These are phyloP conservation scores for Gymnopithys bicolor DNA, from an alignment of 2,797 vertebrate species.

Conservation along the genomic window DNA sequence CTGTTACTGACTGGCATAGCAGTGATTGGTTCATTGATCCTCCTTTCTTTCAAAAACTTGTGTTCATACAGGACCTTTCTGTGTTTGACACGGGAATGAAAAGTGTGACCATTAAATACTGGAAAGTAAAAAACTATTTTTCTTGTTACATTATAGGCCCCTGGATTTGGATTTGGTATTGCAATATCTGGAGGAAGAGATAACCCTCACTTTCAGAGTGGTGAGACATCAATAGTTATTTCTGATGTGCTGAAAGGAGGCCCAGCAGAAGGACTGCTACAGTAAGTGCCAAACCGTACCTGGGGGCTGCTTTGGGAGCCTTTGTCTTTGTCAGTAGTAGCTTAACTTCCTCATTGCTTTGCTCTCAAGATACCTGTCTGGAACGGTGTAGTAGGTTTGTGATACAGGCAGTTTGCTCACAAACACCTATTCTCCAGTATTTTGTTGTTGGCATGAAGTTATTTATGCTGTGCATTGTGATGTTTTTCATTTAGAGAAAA, in stretches of 20 bases:
- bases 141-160: slow-evolving; percentile 82
- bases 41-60: neutral
- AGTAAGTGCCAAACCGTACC: slow-evolving; percentile 81
- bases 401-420: neutral
- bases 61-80: neutral
- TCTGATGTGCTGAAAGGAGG: slow-evolving; percentile 98
- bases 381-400: neutral
- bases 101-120: neutral
- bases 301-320: neutral
- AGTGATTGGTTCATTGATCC: neutral
- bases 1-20: neutral
- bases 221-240: slow-evolving; percentile 98
- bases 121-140: neutral
- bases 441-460: neutral
- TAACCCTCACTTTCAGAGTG: slow-evolving; percentile 99
- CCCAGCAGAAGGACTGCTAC: slow-evolving; percentile 94
- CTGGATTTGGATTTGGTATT: slow-evolving; percentile 98
- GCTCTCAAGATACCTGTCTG: neutral
- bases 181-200: slow-evolving; percentile 99
- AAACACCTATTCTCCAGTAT: rapidly evolving
- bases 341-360: neutral
- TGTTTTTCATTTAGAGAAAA: slow-evolving; percentile 86
- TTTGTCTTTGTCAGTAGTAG: neutral
- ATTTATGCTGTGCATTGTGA: neutral
- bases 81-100: neutral